phyloP scores from a whole-genome alignment of 2,888 invertebrate species.

The Lasioglossum malachurum region DNA sequence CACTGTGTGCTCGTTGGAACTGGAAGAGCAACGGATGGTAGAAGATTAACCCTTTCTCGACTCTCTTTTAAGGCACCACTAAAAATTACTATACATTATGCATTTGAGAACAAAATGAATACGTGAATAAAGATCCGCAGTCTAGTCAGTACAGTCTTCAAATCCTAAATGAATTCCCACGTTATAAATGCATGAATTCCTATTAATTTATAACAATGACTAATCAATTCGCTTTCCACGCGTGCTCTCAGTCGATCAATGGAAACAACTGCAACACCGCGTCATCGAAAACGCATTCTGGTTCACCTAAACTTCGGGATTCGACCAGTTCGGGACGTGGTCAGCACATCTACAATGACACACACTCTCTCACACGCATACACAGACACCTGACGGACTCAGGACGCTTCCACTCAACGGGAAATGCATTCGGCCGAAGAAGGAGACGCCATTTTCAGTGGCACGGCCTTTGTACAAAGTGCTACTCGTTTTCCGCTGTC shows the following conservation, averaged over 20 bases:
- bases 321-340: neutral
- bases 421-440: conserved; percentile 70
- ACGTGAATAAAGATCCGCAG: neutral
- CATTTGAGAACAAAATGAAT: too few species aligned
- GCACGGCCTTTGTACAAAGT: conserved; percentile 69
- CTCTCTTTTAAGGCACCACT: neutral
- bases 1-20: neutral
- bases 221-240: neutral
- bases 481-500: conserved; percentile 71
- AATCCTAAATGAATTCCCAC: too few species aligned
- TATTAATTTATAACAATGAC: neutral
- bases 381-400: conserved; percentile 16
- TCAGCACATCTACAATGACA: neutral
- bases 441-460: conserved; percentile 69
- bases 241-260: conserved; percentile 36
- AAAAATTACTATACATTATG: too few species aligned
- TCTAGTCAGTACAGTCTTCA: too few species aligned
- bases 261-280: conserved; percentile 38
- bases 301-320: conserved; percentile 47
- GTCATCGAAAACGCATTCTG: conserved; percentile 53
- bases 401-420: conserved; percentile 63
- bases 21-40: neutral
- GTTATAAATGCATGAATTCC: neutral
- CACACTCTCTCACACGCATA: neutral
- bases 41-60: neutral